Evolutionary conservation across 2,113 vertebrate species (phyloP).

Genomic region (Lampris megalopsis): DNA sequence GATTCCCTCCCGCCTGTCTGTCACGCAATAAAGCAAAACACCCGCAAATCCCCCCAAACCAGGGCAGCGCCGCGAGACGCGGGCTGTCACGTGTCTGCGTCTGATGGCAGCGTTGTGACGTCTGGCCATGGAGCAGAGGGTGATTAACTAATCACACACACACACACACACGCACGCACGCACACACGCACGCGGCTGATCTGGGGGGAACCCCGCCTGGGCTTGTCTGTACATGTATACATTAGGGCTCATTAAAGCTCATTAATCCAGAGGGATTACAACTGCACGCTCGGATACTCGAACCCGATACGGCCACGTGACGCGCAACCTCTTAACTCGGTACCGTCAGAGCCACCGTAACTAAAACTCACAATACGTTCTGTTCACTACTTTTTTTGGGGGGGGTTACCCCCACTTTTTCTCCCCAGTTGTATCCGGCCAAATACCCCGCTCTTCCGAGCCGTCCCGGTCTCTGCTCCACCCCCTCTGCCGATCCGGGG

Average conservation of each 20-base stretch:
- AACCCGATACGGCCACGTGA: too few species aligned
- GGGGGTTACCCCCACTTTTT: too few species aligned
- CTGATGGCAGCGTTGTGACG: constrained; percentile 69
- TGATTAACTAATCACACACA: constrained; percentile 45
- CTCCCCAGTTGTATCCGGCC: too few species aligned
- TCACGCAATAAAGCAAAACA: constrained; percentile 32
- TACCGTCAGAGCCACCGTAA: too few species aligned
- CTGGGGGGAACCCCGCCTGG: constrained; percentile 45
- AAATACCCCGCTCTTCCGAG: too few species aligned
- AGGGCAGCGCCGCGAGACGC: constrained; percentile 46
- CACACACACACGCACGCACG: constrained; percentile 20
- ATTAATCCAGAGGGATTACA: constrained; percentile 12
- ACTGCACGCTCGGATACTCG: neutral
- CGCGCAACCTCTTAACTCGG: too few species aligned
- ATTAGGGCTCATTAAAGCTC: constrained; percentile 1
- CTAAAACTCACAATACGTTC: too few species aligned
- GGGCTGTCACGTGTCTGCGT: constrained; percentile 58
- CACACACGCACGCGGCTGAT: constrained; percentile 7
- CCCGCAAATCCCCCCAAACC: constrained; percentile 49
- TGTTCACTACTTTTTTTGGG: too few species aligned
- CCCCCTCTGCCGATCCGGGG: too few species aligned
- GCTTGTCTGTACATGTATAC: constrained; percentile 2
- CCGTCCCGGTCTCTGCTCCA: too few species aligned
- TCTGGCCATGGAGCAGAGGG: constrained; percentile 34
- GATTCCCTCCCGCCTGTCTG: constrained; percentile 30